Evolutionary conservation across 2,797 vertebrate genomes (phyloP), one percentile per base, ranked within the genome.

Genomic region (Hemitrygon akajei): DNA sequence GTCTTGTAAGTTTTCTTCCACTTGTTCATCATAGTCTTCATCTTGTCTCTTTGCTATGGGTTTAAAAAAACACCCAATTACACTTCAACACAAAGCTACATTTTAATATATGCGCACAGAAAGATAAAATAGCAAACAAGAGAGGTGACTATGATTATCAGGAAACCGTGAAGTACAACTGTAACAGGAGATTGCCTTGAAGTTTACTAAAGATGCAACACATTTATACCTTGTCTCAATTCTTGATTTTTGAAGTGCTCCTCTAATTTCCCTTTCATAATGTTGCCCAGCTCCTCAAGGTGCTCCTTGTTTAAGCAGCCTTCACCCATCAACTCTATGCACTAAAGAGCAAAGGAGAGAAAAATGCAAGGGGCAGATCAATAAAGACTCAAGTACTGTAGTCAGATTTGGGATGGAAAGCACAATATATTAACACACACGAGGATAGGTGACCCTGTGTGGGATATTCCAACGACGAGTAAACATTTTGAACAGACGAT

Each of bases 161-260:
- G 91, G 58, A 93, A 82, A 47, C 25, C 18, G 37, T 25, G 47
- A 47, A 30, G 58, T 27, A 18, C 60, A 34, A 27, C 20, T 20
- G 5, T 25, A 1, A 20, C 40, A 84, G 0, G 11, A 58, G 25
- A 11, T 12, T 7, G 25, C 6, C 22, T 58, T 11, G 40, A 27
- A 93, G 56, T 69, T 82, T 93, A 34, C 25, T 37, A 84, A 56
- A 69, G 71, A 18, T 93, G 40, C 25, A 76, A 56, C 40, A 47
- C 40, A 27, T 56, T 73, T 94, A 96, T 95, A 99, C 99, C 97
- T 94, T 99, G 99, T 95, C 99, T 96, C 94, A 99, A 96, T 96
- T 99, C 98, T 96, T 99, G 99, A 95, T 99, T 99, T 97, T 99
- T 99, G 96, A 99, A 99, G 96, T 99, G 99, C 96, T 99, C 99